A percentile compares a stretch with the other conserved stretches of the same genome.
Conservation (phyloP, 2,888 invertebrate genomes). For the Orthosia gracilis region DNA sequence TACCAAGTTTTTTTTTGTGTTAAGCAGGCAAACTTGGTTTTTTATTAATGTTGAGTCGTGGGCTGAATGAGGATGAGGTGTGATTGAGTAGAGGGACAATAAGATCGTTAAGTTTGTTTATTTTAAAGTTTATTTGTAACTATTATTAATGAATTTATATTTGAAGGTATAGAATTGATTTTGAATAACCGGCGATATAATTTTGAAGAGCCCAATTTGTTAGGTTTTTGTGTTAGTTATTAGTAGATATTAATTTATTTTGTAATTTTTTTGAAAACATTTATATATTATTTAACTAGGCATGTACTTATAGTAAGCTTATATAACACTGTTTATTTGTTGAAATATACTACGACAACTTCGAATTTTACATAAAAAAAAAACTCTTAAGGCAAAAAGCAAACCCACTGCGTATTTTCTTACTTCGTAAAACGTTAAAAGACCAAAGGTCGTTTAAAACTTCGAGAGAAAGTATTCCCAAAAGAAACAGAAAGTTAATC, state of each 20-base stretch:
- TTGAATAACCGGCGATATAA: neutral
- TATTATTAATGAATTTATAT: neutral
- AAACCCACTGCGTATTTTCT: neutral
- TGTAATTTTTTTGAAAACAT: no score
- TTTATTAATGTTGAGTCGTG: slow-evolving; percentile 27
- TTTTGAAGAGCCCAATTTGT: neutral
- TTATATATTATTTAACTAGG: no score
- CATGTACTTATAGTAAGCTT: no score
- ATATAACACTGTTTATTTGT: no score
- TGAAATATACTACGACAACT: neutral
- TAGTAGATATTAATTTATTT: no score
- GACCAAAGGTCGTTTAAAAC: slow-evolving; percentile 23
- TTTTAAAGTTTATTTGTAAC: neutral
- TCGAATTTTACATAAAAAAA: no score
- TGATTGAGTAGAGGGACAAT: slow-evolving; percentile 10
- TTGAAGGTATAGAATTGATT: neutral
- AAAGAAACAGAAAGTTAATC: slow-evolving; percentile 55
- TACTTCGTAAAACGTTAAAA: slow-evolving; percentile 11
- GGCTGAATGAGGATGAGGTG: slow-evolving; percentile 22
- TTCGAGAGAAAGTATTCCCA: slow-evolving; percentile 27
- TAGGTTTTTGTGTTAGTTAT: neutral
- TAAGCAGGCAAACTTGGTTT: slow-evolving; percentile 31
- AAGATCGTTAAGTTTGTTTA: neutral
- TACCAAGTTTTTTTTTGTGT: slow-evolving; percentile 49
- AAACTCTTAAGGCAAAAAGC: neutral